Evolutionary conservation across 2,888 invertebrate species (phyloP), one percentile per base, ranked within the genome.

Genomic region (Dusona sp.): DNA sequence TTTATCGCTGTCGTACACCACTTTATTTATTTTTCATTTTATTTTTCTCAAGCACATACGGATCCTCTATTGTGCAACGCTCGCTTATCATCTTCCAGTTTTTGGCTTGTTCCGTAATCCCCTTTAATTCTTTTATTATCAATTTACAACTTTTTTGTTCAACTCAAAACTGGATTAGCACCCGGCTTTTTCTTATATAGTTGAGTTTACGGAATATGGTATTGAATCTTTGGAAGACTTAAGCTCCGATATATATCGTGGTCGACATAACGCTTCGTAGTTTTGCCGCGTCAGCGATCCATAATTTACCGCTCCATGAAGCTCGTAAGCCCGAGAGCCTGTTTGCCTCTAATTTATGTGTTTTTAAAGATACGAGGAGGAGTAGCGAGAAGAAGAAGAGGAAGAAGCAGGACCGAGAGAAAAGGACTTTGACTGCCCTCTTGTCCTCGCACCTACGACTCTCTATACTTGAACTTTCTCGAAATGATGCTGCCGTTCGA

Each of bases 341-440:
- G 92, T 94, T 94, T 93, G 91, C 91, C 89, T 91, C 90, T 92
- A 93, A 94, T 94, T 94, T 94, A 94, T 94, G 93, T 92, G 92
- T 93, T 94, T 94, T 94, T 94, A 94, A 94, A 92, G 87, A 86
- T 84, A 89, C 87, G 89, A 87, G 88, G 88, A 84, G 88, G 90
- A 90, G 88, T 84, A 88, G 87, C 87, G 85, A 86, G 61, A 13
- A 29, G 61, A 29, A 61, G 61, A 61, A 61, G 61, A 61, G 29
- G 61, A 61, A 78, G 78, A 80, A 88, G 88, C 89, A 90, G 88
- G 89, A 90, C 75, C 65, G 73, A 42, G 67, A 77, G 57, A 70
- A 74, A 75, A 68, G 61, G 67, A 82, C 61, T 68, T 45, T 54
- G 82, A 68, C 61, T 82, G 75, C 77, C 77, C 64, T 82, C 74